phyloP scores from a whole-genome alignment of 2,888 invertebrate species.

The Harpagoxenus sublaevis region DNA sequence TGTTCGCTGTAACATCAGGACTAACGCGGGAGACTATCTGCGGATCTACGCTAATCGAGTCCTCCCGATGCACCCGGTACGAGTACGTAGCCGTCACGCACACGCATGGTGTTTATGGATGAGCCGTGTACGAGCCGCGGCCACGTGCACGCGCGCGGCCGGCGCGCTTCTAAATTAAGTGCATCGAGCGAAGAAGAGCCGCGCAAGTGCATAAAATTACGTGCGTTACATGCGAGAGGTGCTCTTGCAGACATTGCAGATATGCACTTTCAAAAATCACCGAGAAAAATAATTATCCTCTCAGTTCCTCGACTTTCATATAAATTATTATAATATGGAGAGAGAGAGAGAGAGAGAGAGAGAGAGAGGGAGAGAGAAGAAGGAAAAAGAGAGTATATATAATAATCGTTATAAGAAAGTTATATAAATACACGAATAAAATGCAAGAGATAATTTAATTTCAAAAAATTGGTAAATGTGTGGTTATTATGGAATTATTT shows the following conservation, averaged over 20 bases:
- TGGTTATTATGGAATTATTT: neutral
- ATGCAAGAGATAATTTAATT: neutral
- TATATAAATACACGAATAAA: neutral
- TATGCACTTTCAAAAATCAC: conserved; percentile 1
- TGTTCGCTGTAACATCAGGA: conserved; percentile 67
- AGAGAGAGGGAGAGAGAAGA: neutral
- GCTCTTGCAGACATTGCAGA: neutral
- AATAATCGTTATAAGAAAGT: conserved; percentile 17
- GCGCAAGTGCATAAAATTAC: conserved; percentile 64
- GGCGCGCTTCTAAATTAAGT: conserved; percentile 57
- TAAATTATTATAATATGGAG: neutral
- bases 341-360: neutral
- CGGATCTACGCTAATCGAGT: conserved; percentile 74
- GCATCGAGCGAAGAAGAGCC: conserved; percentile 53
- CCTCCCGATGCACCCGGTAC: conserved; percentile 60
- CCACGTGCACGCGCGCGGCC: conserved; percentile 49
- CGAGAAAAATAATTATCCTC: conserved; percentile 17
- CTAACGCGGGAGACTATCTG: conserved; percentile 63
- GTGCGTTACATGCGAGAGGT: conserved; percentile 46
- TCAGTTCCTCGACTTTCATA: neutral
- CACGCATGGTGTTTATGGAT: conserved; percentile 58
- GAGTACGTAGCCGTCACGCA: conserved; percentile 52
- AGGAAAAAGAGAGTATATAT: neutral
- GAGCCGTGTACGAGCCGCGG: conserved; percentile 29
- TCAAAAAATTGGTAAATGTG: neutral